These are phyloP conservation scores for Micrasema minimum DNA, from an alignment of 1,140 invertebrate species.

Conservation along the genomic window DNA sequence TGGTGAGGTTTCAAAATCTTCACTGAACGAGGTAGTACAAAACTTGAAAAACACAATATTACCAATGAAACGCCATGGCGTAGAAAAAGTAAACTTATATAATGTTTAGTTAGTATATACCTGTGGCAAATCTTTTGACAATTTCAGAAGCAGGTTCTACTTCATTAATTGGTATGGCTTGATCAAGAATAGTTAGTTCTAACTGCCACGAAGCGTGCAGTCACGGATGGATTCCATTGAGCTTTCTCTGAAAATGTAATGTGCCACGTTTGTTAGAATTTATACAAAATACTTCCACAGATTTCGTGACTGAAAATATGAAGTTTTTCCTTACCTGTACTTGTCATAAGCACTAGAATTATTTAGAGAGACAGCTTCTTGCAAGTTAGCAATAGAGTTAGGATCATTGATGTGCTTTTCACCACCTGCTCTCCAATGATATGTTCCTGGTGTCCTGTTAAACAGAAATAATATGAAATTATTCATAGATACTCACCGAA, in stretches of 20 bases:
- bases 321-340: conserved; percentile 63
- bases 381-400: conserved; percentile 90
- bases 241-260: conserved; percentile 73
- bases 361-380: conserved; percentile 87
- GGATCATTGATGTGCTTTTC: conserved; percentile 99
- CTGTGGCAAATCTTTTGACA: conserved; percentile 84
- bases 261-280: too few relatives aligned
- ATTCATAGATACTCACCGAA: background rate
- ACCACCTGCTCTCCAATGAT: conserved; percentile 96
- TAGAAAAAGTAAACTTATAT: too few relatives aligned
- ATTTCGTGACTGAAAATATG: conserved; percentile 7
- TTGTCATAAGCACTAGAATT: conserved; percentile 86
- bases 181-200: conserved; percentile 81
- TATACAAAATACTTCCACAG: background rate
- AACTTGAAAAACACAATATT: too few relatives aligned
- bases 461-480: background rate
- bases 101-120: too few relatives aligned
- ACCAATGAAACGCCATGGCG: too few relatives aligned
- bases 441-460: conserved; percentile 88
- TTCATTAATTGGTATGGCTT: conserved; percentile 84
- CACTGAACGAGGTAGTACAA: too few relatives aligned
- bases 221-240: conserved; percentile 87
- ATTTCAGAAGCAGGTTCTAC: conserved; percentile 95
- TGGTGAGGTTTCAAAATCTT: too few relatives aligned
- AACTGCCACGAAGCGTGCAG: conserved; percentile 95